Percentiles rank a stretch among this genome's conserved stretches.
These are phyloP conservation scores for Peromyscus melanophrys DNA, from an alignment of 2,797 vertebrate genomes.

Conservation along the genomic window DNA sequence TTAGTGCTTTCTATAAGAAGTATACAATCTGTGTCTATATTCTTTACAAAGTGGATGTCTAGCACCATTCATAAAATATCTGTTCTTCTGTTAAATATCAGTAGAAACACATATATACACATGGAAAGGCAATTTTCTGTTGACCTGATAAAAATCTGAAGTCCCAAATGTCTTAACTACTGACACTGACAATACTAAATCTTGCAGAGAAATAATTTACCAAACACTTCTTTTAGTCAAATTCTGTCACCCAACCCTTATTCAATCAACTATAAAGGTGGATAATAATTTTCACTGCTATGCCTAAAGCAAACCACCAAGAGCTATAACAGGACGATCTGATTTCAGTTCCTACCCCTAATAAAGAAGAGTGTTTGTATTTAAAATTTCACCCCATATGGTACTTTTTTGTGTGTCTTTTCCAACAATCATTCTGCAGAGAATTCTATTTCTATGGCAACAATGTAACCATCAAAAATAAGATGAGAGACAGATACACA, in stretches of 20 bases:
- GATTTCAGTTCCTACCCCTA: not conserved
- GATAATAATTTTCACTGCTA: not conserved
- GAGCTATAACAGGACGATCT: not conserved
- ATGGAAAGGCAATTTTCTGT: not conserved
- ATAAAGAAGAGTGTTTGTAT: not conserved
- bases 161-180: not conserved
- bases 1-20: not conserved
- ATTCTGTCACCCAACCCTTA: not conserved
- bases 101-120: not conserved
- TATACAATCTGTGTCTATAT: not conserved
- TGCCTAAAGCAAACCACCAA: not conserved
- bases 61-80: not conserved
- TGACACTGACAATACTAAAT: not conserved
- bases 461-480: not conserved
- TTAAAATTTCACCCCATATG: not conserved
- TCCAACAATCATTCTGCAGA: not conserved
- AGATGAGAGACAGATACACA: not conserved
- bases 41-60: not conserved
- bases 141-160: not conserved
- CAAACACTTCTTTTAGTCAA: not conserved
- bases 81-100: not conserved
- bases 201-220: not conserved
- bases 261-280: not conserved
- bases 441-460: not conserved
- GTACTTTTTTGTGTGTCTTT: not conserved